These are phyloP conservation scores for Aegithalos caudatus DNA, from an alignment of 2,113 vertebrate species.

Conservation along the genomic window DNA sequence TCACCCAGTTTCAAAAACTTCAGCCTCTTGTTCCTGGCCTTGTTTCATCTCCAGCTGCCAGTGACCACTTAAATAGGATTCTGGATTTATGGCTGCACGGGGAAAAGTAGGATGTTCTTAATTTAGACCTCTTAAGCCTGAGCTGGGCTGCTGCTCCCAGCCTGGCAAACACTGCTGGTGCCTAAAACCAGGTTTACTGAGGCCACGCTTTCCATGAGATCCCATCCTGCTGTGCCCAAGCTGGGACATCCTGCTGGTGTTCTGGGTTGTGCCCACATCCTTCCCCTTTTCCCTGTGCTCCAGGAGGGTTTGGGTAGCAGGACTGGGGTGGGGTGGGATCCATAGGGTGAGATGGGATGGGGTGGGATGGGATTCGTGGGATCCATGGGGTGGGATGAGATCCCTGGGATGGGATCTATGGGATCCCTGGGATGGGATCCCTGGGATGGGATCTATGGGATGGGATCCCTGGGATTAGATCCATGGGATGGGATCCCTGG, in stretches of 20 bases:
- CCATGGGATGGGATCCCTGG: no score
- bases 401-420: no score
- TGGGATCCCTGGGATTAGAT: no score
- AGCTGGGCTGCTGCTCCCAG: background rate
- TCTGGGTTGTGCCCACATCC: background rate
- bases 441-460: no score
- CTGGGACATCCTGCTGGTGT: background rate
- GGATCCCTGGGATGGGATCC: no score
- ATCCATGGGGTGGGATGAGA: no score
- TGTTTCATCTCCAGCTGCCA: background rate
- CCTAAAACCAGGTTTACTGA: background rate
- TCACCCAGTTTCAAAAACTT: background rate
- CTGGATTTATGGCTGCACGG: background rate
- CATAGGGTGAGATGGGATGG: no score
- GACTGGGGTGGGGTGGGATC: background rate
- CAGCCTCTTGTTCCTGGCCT: background rate
- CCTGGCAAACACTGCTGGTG: background rate
- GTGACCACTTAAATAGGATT: constrained; percentile 13
- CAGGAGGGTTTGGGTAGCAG: background rate
- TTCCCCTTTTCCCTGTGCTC: background rate
- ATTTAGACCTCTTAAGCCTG: constrained; percentile 9
- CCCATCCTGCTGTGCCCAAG: background rate
- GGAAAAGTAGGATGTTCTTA: constrained; percentile 2
- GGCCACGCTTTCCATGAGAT: background rate
- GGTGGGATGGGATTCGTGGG: no score